A percentile compares a stretch with the other conserved stretches of the same genome.
phyloP scores from a whole-genome alignment of 2,888 invertebrate species.

The Mantis religiosa region DNA sequence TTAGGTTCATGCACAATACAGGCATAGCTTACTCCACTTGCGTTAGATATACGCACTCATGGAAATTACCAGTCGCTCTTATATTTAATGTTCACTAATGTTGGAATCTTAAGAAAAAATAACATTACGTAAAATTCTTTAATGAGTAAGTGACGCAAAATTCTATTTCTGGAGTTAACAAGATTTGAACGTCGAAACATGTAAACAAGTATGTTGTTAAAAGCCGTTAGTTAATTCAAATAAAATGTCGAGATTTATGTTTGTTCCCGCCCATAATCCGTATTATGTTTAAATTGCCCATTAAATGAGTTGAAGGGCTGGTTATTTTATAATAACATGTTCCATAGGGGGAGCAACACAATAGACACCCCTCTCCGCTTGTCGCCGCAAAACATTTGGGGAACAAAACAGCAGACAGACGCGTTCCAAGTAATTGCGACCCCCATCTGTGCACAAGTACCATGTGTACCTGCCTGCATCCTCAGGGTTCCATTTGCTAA shows the following conservation, averaged over 20 bases:
- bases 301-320: neutral
- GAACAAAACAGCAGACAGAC: neutral
- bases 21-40: no score
- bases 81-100: no score
- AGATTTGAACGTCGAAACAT: no score
- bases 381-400: neutral
- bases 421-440: neutral
- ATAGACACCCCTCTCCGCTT: neutral
- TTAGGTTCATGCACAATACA: no score
- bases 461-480: neutral
- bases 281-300: neutral
- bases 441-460: neutral
- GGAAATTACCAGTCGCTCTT: no score
- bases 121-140: no score
- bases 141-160: no score
- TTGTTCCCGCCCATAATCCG: neutral
- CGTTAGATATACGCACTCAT: no score
- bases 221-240: neutral
- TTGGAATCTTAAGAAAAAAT: no score
- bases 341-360: neutral
- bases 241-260: neutral
- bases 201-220: neutral
- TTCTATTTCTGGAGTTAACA: no score
- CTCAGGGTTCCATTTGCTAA: neutral
- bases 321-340: neutral